Evolutionary conservation across 2,113 vertebrate genomes (phyloP).

Genomic region (Eonycteris spelaea): DNA sequence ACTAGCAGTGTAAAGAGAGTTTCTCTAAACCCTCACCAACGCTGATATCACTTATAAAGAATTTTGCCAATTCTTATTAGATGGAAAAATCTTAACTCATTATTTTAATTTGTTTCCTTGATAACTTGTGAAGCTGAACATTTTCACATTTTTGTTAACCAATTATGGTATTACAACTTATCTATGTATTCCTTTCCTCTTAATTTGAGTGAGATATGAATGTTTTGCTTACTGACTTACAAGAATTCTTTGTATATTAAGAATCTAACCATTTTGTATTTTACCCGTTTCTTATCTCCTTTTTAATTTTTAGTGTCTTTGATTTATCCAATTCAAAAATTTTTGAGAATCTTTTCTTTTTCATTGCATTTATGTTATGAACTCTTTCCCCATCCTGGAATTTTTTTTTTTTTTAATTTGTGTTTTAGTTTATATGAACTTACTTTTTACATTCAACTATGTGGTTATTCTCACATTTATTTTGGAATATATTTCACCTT

Average conservation of each 20-base stretch:
- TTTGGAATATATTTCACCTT: slow-evolving; percentile 12
- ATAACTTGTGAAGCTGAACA: background rate
- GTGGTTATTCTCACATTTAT: background rate
- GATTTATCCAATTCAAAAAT: background rate
- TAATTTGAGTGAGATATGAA: background rate
- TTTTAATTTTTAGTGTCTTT: slow-evolving; percentile 32
- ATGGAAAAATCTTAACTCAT: background rate
- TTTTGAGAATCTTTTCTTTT: background rate
- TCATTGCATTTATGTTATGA: background rate
- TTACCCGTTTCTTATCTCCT: background rate
- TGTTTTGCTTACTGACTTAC: background rate
- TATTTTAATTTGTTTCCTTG: background rate
- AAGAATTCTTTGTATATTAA: background rate
- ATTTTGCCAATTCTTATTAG: slow-evolving; percentile 19
- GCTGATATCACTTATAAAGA: background rate
- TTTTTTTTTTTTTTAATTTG: background rate
- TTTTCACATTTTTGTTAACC: background rate
- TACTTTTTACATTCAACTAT: background rate
- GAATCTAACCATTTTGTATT: background rate
- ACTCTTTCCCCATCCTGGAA: background rate
- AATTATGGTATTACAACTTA: background rate
- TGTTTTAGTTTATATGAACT: background rate
- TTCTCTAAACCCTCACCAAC: background rate
- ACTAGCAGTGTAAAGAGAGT: background rate
- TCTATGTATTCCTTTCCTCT: background rate